A percentile compares a stretch with the other conserved stretches of the same genome.
These are phyloP conservation scores for Sitophilus oryzae DNA, from an alignment of 1,140 invertebrate species.

Conservation along the genomic window DNA sequence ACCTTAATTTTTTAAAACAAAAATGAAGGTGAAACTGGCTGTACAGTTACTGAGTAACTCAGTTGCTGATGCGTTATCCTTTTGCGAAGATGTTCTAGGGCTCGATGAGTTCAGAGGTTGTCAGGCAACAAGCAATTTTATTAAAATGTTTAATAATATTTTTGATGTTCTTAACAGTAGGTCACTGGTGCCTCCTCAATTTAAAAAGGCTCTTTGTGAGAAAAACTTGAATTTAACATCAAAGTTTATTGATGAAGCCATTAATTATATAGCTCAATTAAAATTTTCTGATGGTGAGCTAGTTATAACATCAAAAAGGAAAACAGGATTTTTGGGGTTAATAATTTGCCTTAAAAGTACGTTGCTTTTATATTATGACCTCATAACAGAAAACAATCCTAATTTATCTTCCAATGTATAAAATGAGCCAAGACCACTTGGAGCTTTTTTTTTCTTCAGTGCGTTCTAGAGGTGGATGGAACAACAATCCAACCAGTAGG, in stretches of 20 bases:
- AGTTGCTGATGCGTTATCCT: background rate
- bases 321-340: no score
- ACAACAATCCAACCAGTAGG: background rate
- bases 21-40: conserved; percentile 1
- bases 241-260: conserved; percentile 4
- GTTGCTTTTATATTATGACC: background rate
- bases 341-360: conserved; percentile 4
- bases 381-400: background rate
- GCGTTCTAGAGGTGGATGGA: no score
- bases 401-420: background rate
- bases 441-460: no score
- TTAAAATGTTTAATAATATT: conserved; percentile 7
- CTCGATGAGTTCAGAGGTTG: conserved; percentile 1
- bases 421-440: background rate
- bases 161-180: conserved; percentile 7
- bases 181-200: background rate
- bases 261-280: conserved; percentile 1
- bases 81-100: conserved; percentile 1
- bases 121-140: no score
- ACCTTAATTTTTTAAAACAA: no score
- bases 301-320: conserved; percentile 1
- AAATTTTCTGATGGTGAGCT: conserved; percentile 1
- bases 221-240: background rate
- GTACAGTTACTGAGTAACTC: background rate
- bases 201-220: background rate